Conservation (phyloP, 2,888 invertebrate species). For the Caenorhabditis doughertyi region DNA sequence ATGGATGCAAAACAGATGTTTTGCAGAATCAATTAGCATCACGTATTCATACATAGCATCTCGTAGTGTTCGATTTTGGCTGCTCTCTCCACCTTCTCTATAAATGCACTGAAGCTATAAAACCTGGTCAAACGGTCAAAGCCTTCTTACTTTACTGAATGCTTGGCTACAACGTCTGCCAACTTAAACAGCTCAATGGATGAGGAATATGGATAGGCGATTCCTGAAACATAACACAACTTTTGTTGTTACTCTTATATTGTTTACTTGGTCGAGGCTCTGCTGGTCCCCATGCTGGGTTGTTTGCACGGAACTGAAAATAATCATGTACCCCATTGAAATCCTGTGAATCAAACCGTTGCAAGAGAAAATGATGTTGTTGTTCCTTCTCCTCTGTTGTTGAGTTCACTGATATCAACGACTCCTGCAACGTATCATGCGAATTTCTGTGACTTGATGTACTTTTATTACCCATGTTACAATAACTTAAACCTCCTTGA, state of each 20-base stretch:
- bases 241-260: not conserved
- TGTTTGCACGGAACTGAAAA: conserved; percentile 18
- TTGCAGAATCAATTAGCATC: not conserved
- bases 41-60: conserved; percentile 13
- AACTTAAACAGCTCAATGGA: not conserved
- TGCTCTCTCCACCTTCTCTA: too few relatives aligned
- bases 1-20: conserved; percentile 39
- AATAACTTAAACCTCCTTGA: not conserved
- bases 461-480: conserved; percentile 26
- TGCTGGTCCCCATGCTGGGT: conserved; percentile 6
- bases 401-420: conserved; percentile 2
- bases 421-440: conserved; percentile 17
- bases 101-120: not conserved
- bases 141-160: not conserved
- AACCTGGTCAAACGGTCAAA: not conserved
- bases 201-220: conserved; percentile 5
- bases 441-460: too few relatives aligned
- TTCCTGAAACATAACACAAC: not conserved
- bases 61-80: not conserved
- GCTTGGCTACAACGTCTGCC: not conserved
- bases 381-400: not conserved
- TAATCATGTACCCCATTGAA: not conserved
- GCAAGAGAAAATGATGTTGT: not conserved
- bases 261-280: conserved; percentile 20
- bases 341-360: conserved; percentile 1